phyloP scores from a whole-genome alignment of 2,113 vertebrate genomes.

The Corythoichthys haematopterus region DNA sequence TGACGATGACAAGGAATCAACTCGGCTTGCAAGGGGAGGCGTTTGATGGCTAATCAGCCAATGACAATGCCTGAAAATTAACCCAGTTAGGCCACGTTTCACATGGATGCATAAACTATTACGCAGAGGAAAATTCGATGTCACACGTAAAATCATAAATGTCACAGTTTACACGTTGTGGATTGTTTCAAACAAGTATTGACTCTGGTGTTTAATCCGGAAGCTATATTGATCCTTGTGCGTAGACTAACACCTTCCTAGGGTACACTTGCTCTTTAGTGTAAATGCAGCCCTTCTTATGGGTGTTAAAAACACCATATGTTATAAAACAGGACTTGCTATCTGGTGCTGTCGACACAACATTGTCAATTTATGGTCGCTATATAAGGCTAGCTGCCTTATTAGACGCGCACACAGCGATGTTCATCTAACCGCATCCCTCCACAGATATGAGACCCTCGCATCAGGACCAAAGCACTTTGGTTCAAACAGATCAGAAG shows the following conservation, averaged over 20 bases:
- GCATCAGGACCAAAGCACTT: not conserved
- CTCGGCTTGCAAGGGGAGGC: constrained; percentile 11
- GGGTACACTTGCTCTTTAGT: not conserved
- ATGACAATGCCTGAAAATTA: constrained; percentile 39
- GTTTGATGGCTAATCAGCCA: constrained; percentile 26
- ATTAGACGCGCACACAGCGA: constrained; percentile 27
- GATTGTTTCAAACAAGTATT: not conserved
- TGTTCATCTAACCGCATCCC: constrained; percentile 30
- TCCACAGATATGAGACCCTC: not conserved
- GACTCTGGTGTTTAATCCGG: constrained; percentile 12
- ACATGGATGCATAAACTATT: not conserved
- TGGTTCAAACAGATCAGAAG: not conserved
- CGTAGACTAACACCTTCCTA: not conserved
- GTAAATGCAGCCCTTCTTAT: constrained; percentile 4
- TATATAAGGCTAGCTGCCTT: constrained; percentile 11
- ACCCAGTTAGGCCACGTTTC: constrained; percentile 48
- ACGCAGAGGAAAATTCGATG: not conserved
- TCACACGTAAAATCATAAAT: not conserved
- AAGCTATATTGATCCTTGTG: constrained; percentile 10
- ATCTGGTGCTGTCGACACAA: constrained; percentile 11
- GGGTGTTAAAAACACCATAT: constrained; percentile 5
- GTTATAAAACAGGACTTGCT: not conserved
- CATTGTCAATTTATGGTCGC: constrained; percentile 38
- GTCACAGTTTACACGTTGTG: not conserved
- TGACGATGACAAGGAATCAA: constrained; percentile 37